Conservation (phyloP, 2,113 vertebrate genomes). For the Pollimyrus isidori region DNA sequence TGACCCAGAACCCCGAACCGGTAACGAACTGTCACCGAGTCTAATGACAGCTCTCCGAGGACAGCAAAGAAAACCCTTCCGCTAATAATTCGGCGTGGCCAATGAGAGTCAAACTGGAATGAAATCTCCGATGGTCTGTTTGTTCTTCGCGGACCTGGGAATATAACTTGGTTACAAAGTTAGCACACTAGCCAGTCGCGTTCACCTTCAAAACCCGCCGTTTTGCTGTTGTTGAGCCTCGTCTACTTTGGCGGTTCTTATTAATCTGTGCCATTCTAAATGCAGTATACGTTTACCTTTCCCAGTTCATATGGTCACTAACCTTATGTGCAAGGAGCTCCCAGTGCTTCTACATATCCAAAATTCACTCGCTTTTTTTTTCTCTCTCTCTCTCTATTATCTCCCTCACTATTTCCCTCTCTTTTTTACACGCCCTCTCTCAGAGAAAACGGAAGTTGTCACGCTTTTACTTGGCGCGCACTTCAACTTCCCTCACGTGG, state of each 20-base stretch:
- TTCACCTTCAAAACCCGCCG: neutral
- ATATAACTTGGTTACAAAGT: neutral
- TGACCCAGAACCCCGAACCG: neutral
- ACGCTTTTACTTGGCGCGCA: conserved; percentile 11
- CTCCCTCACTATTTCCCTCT: conserved; percentile 20
- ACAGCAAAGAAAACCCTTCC: neutral
- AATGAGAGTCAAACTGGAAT: neutral
- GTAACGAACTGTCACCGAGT: neutral
- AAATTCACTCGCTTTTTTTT: conserved; percentile 27
- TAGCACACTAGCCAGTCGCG: neutral
- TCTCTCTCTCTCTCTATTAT: conserved; percentile 23
- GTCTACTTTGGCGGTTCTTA: neutral
- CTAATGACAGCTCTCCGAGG: neutral
- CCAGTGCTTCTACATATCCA: neutral
- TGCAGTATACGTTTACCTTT: neutral
- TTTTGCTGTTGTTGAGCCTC: neutral
- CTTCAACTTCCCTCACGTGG: conserved; percentile 17
- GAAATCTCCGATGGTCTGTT: neutral
- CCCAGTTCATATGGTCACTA: neutral
- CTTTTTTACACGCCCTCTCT: conserved; percentile 28
- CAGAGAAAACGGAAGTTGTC: conserved; percentile 31
- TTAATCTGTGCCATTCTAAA: neutral
- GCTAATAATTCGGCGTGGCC: neutral
- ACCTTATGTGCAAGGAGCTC: neutral
- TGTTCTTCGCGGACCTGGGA: neutral